phyloP scores from a whole-genome alignment of 1,140 invertebrate genomes.

The Sinonovacula constricta region DNA sequence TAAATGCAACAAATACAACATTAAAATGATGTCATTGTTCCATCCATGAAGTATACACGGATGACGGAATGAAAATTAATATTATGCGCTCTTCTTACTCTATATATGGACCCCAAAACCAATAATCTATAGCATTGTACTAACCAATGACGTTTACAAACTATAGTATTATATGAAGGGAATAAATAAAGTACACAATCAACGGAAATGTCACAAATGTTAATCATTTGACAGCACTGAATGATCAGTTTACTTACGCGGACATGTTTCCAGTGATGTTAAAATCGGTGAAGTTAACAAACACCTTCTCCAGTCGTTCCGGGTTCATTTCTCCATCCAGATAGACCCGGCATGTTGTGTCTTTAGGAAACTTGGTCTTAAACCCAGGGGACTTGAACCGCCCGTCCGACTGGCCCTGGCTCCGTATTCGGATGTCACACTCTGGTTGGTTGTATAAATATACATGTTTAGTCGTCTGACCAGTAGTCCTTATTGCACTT shows the following conservation, averaged over 20 bases:
- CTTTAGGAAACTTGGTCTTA: conserved; percentile 94
- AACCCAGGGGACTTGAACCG: conserved; percentile 96
- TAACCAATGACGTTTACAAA: not conserved
- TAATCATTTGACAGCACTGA: not conserved
- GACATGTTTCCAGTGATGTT: conserved; percentile 84
- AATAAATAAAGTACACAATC: too few relatives aligned
- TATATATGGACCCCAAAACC: too few relatives aligned
- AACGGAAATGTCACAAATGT: too few relatives aligned
- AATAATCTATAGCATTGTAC: not conserved
- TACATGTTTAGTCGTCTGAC: too few relatives aligned
- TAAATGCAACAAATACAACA: too few relatives aligned
- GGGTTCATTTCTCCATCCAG: conserved; percentile 97
- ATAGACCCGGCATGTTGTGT: conserved; percentile 97
- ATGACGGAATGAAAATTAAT: too few relatives aligned
- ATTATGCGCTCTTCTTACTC: too few relatives aligned
- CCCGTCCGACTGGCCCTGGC: conserved; percentile 90
- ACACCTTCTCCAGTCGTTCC: conserved; percentile 94
- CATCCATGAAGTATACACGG: too few relatives aligned
- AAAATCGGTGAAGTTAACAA: conserved; percentile 91
- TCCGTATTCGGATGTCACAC: conserved; percentile 97
- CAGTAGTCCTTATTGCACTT: too few relatives aligned
- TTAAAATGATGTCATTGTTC: too few relatives aligned
- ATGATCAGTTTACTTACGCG: conserved; percentile 41
- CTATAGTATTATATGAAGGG: not conserved
- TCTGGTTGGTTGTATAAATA: too few relatives aligned